Base-by-base conservation (phyloP, 1,140 invertebrate species). In the Danaus melanippus region DNA sequence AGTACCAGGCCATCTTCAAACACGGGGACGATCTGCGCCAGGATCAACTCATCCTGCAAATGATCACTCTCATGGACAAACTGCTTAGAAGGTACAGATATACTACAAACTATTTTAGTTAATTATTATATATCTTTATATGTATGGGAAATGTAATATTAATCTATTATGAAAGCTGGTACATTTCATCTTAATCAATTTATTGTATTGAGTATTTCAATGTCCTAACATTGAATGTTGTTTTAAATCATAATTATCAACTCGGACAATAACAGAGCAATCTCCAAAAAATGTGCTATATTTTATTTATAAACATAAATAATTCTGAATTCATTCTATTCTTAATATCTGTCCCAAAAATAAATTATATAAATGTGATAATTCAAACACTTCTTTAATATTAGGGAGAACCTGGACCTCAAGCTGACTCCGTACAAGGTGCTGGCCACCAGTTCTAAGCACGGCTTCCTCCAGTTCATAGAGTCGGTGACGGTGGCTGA, bases 1-100 rank as follows among this genome's bases (percentile, higher is more conserved):
- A 98, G 77, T 99, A 99, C 87, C 93, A 96, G 10, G 95, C 97
- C 0, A 99, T 99, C 63, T 99, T 99, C 84, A 99, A 99, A 88
- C 92, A 98, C 74, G 98, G 98, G 0, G 98, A 99, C 87, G 98
- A 99, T 87, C 84, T 99, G n/a, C 85, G 98, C 17, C 98, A 99
- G 86, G 98, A 99, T 88, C 98, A 99, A 84, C 89, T 99, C 0
- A 97, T 99, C 61, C 84, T 99, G 50, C 95, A 97, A 86, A 99
- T 99, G 87, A 99, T 99, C 56, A 97, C 96, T 0, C 88, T 99
- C 5, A 99, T 99, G 97, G 98, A 99, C 86, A 95, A 97, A 86
- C 84, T 99, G 12, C 86, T 99, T 40, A 89, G 96, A 45, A 90
- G 94, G 64, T 74, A 96, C 98, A n/a, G n/a, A 87, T 98, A 99